Evolutionary conservation across 1,140 invertebrate species (phyloP).

Genomic region (Drosophila navojoa): DNA sequence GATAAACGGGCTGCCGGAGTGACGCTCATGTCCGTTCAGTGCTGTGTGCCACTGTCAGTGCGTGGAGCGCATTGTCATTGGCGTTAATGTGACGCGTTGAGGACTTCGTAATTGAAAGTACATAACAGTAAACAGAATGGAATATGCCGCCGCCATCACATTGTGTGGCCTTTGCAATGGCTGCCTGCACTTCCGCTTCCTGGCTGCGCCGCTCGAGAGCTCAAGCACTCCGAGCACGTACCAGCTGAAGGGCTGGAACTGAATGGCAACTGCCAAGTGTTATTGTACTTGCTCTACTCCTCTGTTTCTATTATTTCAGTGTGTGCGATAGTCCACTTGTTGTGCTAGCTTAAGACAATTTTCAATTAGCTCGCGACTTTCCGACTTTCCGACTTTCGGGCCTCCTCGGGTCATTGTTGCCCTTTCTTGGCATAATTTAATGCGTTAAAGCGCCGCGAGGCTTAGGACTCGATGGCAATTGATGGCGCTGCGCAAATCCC

Average conservation of each 20-base stretch:
- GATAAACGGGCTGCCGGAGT: constrained; percentile 18
- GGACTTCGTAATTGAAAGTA: constrained; percentile 36
- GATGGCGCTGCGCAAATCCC: constrained; percentile 9
- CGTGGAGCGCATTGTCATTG: constrained; percentile 24
- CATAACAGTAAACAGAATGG: constrained; percentile 13
- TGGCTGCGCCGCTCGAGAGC: constrained; percentile 7
- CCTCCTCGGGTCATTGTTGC: background rate
- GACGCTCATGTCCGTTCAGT: constrained; percentile 28
- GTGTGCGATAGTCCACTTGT: constrained; percentile 17
- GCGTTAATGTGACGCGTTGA: constrained; percentile 34
- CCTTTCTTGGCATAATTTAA: constrained; percentile 18
- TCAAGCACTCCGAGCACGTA: constrained; percentile 54
- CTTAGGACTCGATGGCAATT: constrained; percentile 44
- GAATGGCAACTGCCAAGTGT: background rate
- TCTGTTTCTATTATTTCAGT: background rate
- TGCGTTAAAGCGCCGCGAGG: constrained; percentile 15
- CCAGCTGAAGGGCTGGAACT: background rate
- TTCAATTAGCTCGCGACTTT: constrained; percentile 52
- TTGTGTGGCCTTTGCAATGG: constrained; percentile 12
- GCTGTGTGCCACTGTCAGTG: constrained; percentile 43
- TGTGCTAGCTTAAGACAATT: constrained; percentile 72
- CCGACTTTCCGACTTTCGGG: constrained; percentile 13
- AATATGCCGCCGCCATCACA: constrained; percentile 17
- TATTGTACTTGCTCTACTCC: constrained; percentile 7
- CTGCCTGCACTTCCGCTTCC: constrained; percentile 52